Conservation (phyloP, 23 tunicate species). For the Oikopleura dioica region DNA sequence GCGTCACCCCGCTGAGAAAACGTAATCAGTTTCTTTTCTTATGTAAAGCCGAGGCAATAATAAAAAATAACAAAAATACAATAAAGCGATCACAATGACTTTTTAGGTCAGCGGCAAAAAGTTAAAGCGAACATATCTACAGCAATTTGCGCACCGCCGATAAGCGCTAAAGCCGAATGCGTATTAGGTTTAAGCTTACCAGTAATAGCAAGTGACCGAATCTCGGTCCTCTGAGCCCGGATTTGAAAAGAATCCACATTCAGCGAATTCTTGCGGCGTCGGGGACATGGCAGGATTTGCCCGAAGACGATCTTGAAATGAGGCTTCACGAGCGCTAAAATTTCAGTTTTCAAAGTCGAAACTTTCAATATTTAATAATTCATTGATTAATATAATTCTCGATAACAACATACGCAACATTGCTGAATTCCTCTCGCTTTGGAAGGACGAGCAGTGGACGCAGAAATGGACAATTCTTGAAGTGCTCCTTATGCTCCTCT, state of each 20-base stretch:
- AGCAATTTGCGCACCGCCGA: no score
- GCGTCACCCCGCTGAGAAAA: background rate
- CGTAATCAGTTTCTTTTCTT: no score
- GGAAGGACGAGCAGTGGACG: background rate
- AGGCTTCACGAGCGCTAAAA: background rate
- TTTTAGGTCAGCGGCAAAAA: no score
- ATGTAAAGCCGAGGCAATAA: no score
- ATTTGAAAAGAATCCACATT: constrained; percentile 11
- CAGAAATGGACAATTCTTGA: background rate
- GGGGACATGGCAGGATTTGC: background rate
- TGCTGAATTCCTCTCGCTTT: background rate
- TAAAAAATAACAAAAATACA: no score
- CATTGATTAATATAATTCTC: no score
- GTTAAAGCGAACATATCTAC: no score
- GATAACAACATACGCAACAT: background rate
- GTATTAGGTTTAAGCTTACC: no score
- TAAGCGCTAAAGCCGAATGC: no score
- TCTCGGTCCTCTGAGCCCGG: background rate
- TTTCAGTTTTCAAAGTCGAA: no score
- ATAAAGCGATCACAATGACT: no score
- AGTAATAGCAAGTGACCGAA: background rate
- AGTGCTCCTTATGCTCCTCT: background rate
- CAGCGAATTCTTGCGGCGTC: background rate
- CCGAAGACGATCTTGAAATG: background rate
- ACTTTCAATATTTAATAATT: no score